phyloP scores from a whole-genome alignment of 2,113 vertebrate genomes.

The Ailurus styani region DNA sequence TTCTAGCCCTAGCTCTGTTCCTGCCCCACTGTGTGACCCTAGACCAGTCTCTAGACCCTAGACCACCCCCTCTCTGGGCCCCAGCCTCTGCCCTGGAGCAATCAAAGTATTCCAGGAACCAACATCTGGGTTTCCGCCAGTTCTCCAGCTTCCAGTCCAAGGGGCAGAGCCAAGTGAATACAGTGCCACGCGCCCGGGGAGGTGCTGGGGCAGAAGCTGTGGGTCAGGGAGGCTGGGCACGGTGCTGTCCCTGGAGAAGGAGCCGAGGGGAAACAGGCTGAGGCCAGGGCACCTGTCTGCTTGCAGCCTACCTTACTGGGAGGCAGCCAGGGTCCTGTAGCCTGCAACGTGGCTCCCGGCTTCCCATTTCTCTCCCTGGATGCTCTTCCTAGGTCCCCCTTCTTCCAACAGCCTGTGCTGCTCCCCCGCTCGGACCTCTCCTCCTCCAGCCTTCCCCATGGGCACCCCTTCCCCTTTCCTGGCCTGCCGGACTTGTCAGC shows the following conservation, averaged over 20 bases:
- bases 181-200: not conserved
- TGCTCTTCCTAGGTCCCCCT: not conserved
- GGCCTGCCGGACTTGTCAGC: fast-evolving
- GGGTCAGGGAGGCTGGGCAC: not conserved
- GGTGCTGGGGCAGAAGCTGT: not conserved
- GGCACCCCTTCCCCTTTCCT: fast-evolving
- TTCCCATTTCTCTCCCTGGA: not conserved
- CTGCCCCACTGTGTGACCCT: not conserved
- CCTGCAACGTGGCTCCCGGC: not conserved
- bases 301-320: not conserved
- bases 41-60: too few relatives aligned
- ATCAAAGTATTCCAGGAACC: not conserved
- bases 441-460: too few relatives aligned
- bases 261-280: not conserved
- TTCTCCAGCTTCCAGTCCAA: not conserved
- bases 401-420: not conserved
- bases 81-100: not conserved
- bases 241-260: not conserved
- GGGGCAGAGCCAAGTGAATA: not conserved
- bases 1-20: not conserved
- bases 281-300: not conserved
- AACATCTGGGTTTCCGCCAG: not conserved
- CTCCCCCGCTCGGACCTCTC: not conserved
- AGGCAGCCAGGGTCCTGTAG: not conserved
- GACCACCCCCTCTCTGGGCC: not conserved